phyloP scores from a whole-genome alignment of 2,888 invertebrate species.

The Poecilus cupreus region DNA sequence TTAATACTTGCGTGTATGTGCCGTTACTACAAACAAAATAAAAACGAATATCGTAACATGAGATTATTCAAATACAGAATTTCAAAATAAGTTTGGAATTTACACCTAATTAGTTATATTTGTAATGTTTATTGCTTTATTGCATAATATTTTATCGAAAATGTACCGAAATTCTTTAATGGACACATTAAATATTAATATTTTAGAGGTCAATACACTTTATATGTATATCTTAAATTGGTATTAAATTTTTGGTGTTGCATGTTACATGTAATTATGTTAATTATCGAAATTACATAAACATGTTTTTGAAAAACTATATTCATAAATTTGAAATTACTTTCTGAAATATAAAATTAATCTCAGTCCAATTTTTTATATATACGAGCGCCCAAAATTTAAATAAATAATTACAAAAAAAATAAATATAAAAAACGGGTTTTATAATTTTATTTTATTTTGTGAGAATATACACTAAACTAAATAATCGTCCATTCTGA shows the following conservation, averaged over 20 bases:
- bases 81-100: not conserved
- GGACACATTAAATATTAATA: not conserved
- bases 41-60: not conserved
- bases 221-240: not conserved
- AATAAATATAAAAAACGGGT: too few species aligned
- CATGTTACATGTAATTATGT: not conserved
- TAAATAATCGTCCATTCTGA: too few species aligned
- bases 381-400: too few species aligned
- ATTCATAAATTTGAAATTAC: too few species aligned
- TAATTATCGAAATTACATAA: not conserved
- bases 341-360: too few species aligned
- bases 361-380: too few species aligned
- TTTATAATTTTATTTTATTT: too few species aligned
- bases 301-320: not conserved
- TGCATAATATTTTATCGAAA: not conserved
- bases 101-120: not conserved
- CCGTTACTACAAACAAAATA: slow-evolving; percentile 2
- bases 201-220: not conserved
- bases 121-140: not conserved
- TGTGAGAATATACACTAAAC: too few species aligned
- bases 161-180: not conserved
- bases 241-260: not conserved
- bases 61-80: slow-evolving; percentile 4
- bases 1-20: not conserved
- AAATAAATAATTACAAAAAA: too few species aligned